phyloP scores from a whole-genome alignment of 2,888 invertebrate genomes.

The Serripes groenlandicus region DNA sequence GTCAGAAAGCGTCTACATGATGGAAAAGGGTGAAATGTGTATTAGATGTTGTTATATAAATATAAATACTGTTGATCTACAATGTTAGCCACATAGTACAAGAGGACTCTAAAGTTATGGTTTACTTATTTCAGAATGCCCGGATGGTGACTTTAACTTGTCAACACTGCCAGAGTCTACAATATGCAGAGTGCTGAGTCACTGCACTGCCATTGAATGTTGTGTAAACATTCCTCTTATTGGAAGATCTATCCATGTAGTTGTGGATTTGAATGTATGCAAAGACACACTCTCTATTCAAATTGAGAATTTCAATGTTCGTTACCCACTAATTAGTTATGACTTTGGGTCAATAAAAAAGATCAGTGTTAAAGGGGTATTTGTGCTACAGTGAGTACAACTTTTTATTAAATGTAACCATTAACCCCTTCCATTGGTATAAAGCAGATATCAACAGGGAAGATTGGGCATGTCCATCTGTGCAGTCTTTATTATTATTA shows the following conservation, averaged over 20 bases:
- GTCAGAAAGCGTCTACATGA: neutral
- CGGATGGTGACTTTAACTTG: constrained; percentile 1
- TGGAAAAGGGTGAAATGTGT: neutral
- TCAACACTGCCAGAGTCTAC: constrained; percentile 46
- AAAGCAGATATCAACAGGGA: no score
- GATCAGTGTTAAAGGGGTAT: constrained; percentile 41
- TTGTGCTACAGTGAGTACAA: constrained; percentile 28
- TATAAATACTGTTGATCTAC: no score
- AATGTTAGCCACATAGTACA: no score
- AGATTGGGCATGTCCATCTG: no score
- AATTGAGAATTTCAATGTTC: constrained; percentile 33
- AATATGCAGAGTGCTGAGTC: constrained; percentile 44
- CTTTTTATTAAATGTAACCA: no score
- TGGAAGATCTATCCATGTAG: constrained; percentile 38
- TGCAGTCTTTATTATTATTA: no score
- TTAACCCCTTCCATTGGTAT: no score
- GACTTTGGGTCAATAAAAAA: constrained; percentile 34
- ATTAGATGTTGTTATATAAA: no score
- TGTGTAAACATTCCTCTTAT: constrained; percentile 56
- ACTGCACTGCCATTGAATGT: constrained; percentile 64
- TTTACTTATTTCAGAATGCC: constrained; percentile 46
- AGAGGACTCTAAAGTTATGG: neutral
- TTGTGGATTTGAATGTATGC: constrained; percentile 61
- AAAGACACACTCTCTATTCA: constrained; percentile 36
- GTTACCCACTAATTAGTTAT: constrained; percentile 25